Evolutionary conservation across 1,140 invertebrate genomes (phyloP), one percentile per base, ranked within the genome.

Genomic region (Lamellibrachia luymesi): DNA sequence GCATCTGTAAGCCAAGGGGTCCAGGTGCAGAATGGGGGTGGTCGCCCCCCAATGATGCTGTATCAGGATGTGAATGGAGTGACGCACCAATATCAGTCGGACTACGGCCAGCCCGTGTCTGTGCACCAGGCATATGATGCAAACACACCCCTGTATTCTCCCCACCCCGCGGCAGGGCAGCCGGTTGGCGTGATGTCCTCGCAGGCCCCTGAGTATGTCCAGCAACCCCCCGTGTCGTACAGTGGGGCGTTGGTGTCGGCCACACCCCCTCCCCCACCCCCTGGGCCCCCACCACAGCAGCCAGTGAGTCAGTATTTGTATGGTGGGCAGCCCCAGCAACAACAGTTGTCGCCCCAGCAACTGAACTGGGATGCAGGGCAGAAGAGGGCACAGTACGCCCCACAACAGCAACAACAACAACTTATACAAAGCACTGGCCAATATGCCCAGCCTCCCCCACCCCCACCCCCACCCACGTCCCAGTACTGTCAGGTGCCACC

Each of bases 401-500:
- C 10, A 5, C 93, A 94, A 90, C 92, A 80, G 17, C 93, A 94
- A 90, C 92, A 80, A 50, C 64, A 89, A 91, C 93, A 91, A n/a
- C n/a, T 80, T 80, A 80, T 80, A 22, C 64, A 80, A 80, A 80
- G 25, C 64, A 80, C 25, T 6, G 64, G 64, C 13, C 64, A 80
- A 22, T 80, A 22, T 22, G 25, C 5, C 27, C 92, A 93, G 56
- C 93, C 89, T 13, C 92, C 51, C 38, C 93, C 90, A n/a, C 93
- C 90, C 64, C 91, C 49, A 25, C 91, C 91, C 13, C 91, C 91
- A 10, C 91, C 91, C 49, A 13, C 91, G 1, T 91, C 91, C 2
- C 91, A 91, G 91, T 91, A 91, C 91, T 50, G 27, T n/a, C 93
- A 93, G 90, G 89, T 93, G 90, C 92, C 92, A 92, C 93, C 93